Evolutionary conservation across 37 sponge, comb jelly and placozoan genomes (phyloP).

Genomic region (Ephydatia muelleri): DNA sequence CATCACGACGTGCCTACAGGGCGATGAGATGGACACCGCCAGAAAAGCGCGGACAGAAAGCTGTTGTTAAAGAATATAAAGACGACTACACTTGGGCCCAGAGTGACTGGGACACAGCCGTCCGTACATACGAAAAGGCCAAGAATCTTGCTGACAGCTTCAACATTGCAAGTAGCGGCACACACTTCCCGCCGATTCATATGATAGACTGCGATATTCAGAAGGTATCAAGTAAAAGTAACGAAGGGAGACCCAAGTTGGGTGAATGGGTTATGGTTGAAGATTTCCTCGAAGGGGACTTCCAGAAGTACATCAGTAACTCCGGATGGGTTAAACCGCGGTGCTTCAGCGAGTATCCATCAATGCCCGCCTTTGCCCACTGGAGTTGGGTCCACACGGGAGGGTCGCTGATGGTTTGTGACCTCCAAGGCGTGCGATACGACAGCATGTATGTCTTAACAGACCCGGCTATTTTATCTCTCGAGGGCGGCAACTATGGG

Average conservation of each 20-base stretch:
- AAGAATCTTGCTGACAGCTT: neutral
- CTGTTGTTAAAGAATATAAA: too few relatives aligned
- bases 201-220: conserved; percentile 3
- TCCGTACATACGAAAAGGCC: neutral
- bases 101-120: conserved; percentile 13
- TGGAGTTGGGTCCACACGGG: conserved; percentile 19
- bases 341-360: neutral
- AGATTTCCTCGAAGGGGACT: conserved; percentile 17
- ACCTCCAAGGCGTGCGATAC: too few relatives aligned
- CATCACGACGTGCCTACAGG: too few relatives aligned
- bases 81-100: conserved; percentile 7
- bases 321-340: conserved; percentile 12
- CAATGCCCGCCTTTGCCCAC: conserved; percentile 23
- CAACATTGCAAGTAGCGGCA: neutral
- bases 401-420: conserved; percentile 17
- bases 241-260: conserved; percentile 13
- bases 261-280: conserved; percentile 14
- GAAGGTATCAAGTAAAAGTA: neutral
- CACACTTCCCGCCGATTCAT: conserved; percentile 2
- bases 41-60: too few relatives aligned
- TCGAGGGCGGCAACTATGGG: too few relatives aligned
- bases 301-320: conserved; percentile 6
- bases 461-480: too few relatives aligned
- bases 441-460: too few relatives aligned
- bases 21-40: too few relatives aligned